Evolutionary conservation across 2,888 invertebrate species (phyloP), one percentile per base, ranked within the genome.

Genomic region (Drosophila koepferae): DNA sequence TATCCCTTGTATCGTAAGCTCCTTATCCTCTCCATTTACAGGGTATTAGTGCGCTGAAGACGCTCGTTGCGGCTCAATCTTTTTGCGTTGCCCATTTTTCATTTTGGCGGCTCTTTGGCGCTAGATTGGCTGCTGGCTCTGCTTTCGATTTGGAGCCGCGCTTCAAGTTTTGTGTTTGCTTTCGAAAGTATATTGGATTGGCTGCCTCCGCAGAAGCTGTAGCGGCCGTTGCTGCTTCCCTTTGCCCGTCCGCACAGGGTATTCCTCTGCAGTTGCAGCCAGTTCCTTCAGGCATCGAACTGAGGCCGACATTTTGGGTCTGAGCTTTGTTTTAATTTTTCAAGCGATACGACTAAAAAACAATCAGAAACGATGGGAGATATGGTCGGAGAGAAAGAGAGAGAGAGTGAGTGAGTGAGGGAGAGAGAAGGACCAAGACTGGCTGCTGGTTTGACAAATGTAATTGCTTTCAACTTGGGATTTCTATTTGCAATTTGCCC

Each of bases 111-210:
- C 62, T 62, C 71, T 83, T 77, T 74, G 69, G 72, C 74, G 68
- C 55, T 67, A 77, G 81, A 80, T 80, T 80, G 81, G 81, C 77
- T 72, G 54, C 54, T 60, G 53, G 55, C 48, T 54, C 46, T 61
- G 68, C 66, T 70, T 74, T 74, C 79, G 69, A 78, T 76, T 78
- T 72, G 34, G 20, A 55, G 60, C 60, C 80, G 75, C 51, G 73
- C 63, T 84, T 88, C 81, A 83, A 86, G 79, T 76, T 78, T 65
- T 74, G 74, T 90, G 89, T 90, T 86, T 86, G 81, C 86, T 86
- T 86, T 89, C 72, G 84, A 86, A 84, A 86, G 89, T 90, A 86
- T 86, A 86, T 90, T 86, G 87, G 90, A 90, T 86, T 86, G 89
- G 72, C 84, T 72, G 43, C 46, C 64, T 63, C 31, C 3, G 1